A percentile compares a stretch with the other conserved stretches of the same genome.
Conservation (phyloP, 2,113 vertebrate species). For the Pomatorhinus ruficollis region DNA sequence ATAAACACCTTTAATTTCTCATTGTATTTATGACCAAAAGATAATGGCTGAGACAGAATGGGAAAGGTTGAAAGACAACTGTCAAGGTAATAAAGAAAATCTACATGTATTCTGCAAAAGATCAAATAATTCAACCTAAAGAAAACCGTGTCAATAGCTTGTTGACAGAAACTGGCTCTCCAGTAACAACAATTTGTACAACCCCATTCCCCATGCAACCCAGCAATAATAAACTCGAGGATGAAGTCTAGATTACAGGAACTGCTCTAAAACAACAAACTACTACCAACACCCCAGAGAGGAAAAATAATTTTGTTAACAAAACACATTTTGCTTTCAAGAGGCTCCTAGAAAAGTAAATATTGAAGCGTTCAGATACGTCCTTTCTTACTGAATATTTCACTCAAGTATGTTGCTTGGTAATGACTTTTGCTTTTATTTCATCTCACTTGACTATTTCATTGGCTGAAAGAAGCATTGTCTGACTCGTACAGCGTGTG, state of each 20-base stretch:
- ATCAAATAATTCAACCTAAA: background rate
- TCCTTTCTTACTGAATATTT: background rate
- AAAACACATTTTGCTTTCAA: conserved; percentile 11
- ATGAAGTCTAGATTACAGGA: background rate
- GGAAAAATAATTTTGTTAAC: background rate
- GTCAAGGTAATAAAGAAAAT: background rate
- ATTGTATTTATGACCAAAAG: background rate
- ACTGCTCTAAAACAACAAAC: background rate
- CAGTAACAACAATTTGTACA: background rate
- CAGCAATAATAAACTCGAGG: background rate
- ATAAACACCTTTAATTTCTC: background rate
- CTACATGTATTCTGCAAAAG: background rate
- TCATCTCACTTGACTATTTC: background rate
- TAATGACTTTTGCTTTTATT: conserved; percentile 32
- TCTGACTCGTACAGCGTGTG: background rate
- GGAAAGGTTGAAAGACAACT: background rate
- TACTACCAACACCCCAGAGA: background rate
- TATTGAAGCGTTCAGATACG: background rate
- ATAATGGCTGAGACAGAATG: background rate
- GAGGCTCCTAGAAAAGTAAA: background rate
- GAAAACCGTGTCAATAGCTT: background rate
- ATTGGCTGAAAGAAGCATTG: background rate
- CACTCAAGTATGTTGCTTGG: background rate
- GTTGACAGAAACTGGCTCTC: background rate
- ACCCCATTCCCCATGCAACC: background rate